Evolutionary conservation across 2,113 vertebrate genomes (phyloP).

Genomic region (Thamnaconus septentrionalis): DNA sequence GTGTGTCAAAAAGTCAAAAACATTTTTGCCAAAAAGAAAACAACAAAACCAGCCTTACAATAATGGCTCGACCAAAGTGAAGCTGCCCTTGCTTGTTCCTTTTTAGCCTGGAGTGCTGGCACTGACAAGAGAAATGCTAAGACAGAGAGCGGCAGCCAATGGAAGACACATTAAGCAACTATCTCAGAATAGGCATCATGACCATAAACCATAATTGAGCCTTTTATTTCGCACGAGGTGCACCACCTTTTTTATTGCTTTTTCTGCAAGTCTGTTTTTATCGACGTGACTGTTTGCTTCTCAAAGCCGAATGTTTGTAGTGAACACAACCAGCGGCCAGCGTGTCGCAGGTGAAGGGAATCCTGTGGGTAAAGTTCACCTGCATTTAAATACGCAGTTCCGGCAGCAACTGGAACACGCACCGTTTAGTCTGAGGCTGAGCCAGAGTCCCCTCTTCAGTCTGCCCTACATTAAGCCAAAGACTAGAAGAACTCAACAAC

Average conservation of each 20-base stretch:
- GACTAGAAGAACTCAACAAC: too few relatives aligned
- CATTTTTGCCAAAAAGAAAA: too few relatives aligned
- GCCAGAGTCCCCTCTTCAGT: too few relatives aligned
- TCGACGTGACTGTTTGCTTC: not conserved
- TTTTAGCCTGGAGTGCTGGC: slow-evolving; percentile 15
- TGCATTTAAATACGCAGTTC: not conserved
- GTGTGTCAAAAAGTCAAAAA: not conserved
- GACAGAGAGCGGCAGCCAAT: not conserved
- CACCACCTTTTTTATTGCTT: not conserved
- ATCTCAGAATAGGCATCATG: too few relatives aligned
- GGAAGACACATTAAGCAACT: not conserved
- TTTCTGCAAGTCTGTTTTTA: not conserved
- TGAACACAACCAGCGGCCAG: slow-evolving; percentile 29
- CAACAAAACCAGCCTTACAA: too few relatives aligned
- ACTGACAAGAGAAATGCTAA: slow-evolving; percentile 28
- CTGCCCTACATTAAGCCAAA: too few relatives aligned
- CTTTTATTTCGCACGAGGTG: slow-evolving; percentile 1
- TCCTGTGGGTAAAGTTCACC: not conserved
- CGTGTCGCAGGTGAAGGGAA: slow-evolving; percentile 21
- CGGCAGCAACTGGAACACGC: too few relatives aligned
- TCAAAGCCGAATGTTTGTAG: slow-evolving; percentile 30
- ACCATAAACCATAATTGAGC: not conserved
- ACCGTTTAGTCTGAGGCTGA: too few relatives aligned
- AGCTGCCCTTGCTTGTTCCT: slow-evolving; percentile 3
- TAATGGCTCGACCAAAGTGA: too few relatives aligned